Conservation (phyloP, 2,113 vertebrate genomes). For the Phyllostomus discolor region DNA sequence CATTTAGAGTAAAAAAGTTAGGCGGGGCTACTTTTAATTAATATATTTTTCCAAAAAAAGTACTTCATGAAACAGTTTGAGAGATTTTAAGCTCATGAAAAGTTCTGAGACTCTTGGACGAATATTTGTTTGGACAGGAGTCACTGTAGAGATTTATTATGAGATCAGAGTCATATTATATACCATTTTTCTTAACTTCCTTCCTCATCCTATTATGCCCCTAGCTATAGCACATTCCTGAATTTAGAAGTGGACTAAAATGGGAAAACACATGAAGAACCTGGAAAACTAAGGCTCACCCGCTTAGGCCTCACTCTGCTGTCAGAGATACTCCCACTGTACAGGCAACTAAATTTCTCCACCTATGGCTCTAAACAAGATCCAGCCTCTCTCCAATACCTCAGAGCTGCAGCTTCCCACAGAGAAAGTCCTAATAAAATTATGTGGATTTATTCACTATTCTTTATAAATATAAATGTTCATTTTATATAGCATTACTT, state of each 20-base stretch:
- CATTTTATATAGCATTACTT: conserved; percentile 30
- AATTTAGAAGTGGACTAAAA: conserved; percentile 16
- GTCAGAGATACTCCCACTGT: background rate
- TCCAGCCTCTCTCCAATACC: background rate
- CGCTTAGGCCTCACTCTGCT: background rate
- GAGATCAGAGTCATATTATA: background rate
- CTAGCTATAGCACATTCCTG: background rate
- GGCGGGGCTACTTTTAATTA: background rate
- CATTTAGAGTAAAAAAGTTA: background rate
- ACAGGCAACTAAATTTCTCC: background rate
- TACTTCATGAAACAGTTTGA: background rate
- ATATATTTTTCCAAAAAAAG: background rate
- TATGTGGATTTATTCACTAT: background rate
- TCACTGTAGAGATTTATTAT: background rate
- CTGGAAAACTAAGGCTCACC: background rate
- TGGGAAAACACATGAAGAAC: background rate
- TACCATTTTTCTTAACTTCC: background rate
- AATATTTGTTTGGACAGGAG: background rate
- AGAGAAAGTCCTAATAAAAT: conserved; percentile 36
- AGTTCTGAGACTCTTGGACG: background rate
- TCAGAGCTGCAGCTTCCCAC: background rate
- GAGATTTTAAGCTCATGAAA: conserved; percentile 2
- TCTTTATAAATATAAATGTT: conserved; percentile 11
- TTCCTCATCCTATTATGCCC: background rate
- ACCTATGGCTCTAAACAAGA: background rate